Base-by-base conservation (phyloP, 37 sponge, comb jelly and placozoan species). In the Agelas oroides region DNA sequence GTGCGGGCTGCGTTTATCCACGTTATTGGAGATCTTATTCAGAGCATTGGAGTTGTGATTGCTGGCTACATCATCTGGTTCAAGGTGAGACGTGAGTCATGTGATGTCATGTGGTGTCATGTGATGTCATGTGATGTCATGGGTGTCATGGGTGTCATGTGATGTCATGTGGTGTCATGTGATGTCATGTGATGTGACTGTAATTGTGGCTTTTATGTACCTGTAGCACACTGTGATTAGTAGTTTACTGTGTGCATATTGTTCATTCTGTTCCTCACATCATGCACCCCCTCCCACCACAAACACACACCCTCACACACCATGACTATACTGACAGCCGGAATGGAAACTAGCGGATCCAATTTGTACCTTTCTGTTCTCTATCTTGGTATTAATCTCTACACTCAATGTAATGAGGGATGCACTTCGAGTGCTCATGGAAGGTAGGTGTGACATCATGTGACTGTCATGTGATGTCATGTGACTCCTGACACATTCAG, bases 1-100 rank as follows among this genome's bases (percentile, higher is more conserved):
- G 93, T 98, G 12, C 71, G 87, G 28, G 99, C 99, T 38, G 99
- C 99, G 35, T 92, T 96, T 55, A 87, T 98, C 24, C 99, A 98
- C 55, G 95, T 92, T 15, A 86, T 98, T 58, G 99, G 99, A 37
- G 99, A 98, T 64, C 84, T 98, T 17, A 78, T 98, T 28, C 96
- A 95, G 76, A 98, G 97, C 59, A 85, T 98, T 37, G 99, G 99
- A 35, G 93, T 98, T 66, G 83, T 98, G 28, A 94, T 96, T 32
- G 97, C 99, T 23, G 97, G 94, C 8, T 94, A 88, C 60, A 91
- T 98, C 78, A 96, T 98, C 38, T 81, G 91, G 78, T 94, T 93
- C 71, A 88, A 86, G 83, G 97, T 97, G 52, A 35, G 78, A 73
- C 11, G 46, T 8, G 8, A 46, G 46, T 46, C 46, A 62, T 28